These are phyloP conservation scores for Plecotus auritus DNA, from an alignment of 2,113 vertebrate species.

Conservation along the genomic window DNA sequence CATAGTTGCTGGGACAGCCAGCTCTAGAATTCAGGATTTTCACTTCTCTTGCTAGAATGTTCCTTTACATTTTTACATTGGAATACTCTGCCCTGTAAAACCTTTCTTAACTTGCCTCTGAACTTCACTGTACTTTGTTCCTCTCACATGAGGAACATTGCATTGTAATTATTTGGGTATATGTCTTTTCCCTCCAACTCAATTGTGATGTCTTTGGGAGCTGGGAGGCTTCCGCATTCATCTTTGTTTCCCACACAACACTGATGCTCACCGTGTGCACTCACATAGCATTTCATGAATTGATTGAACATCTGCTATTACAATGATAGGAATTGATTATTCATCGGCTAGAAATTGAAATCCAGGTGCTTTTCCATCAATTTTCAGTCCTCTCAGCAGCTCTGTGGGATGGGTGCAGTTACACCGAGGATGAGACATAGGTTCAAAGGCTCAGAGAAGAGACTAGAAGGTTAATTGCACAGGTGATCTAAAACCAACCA, in stretches of 20 bases:
- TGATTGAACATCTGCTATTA: constrained; percentile 23
- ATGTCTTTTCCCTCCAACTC: neutral
- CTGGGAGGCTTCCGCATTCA: neutral
- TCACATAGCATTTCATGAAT: neutral
- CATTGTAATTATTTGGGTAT: neutral
- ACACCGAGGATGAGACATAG: neutral
- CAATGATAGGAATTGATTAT: constrained; percentile 4
- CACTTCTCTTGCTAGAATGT: neutral
- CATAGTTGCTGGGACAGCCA: neutral
- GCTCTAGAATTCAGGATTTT: neutral
- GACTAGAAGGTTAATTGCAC: neutral
- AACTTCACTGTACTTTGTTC: neutral
- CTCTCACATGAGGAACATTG: neutral
- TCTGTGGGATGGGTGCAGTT: neutral
- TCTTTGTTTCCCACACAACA: neutral
- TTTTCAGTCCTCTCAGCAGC: neutral
- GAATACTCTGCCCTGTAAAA: neutral
- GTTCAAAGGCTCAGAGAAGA: constrained; percentile 4
- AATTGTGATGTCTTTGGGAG: neutral
- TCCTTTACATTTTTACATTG: neutral
- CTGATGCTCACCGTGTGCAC: neutral
- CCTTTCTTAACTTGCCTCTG: neutral
- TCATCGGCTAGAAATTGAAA: constrained; percentile 20
- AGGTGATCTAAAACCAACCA: neutral
- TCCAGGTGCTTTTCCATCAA: neutral